Evolutionary conservation across 2,888 invertebrate species (phyloP), one percentile per base, ranked within the genome.

Genomic region (Drosophila yooni): DNA sequence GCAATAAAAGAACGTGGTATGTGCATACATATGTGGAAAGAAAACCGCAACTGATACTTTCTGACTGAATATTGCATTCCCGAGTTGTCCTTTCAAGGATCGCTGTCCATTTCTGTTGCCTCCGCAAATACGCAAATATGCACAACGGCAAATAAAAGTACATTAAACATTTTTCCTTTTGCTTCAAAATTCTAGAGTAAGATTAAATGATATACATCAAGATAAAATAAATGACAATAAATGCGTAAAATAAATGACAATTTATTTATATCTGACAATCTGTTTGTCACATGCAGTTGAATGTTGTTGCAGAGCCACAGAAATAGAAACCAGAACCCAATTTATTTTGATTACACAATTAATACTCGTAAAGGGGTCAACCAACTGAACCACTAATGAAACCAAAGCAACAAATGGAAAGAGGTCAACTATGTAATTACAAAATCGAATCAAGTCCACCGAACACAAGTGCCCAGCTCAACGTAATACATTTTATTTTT

Each of bases 31-130:
- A 43, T 18, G 10, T 25, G 21, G 13, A 18, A 6, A 13, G 18
- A 21, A 34, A 38, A 13, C 21, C 66, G 2, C 46, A 67, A 46
- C 15, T 21, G 68, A 7, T 68, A 38, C 21, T 48, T 10, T 31
- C 13, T 27, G 21, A 43, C 18, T 48, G 51, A 38, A 25, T 43
- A 25, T 40, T 33, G 38, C 18, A 34, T 40, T 51, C 50, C 29
- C 29, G 18, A 2, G n/a, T 27, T 67, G 43, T 34, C 27, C 21
- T 29, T 29, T 10, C 63, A 21, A 38, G 15, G 46, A 36, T 31
- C 27, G 46, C 54, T 66, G 67, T 11, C 43, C 8, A 34, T 21
- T 25, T 21, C 13, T 27, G n/a, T 5, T 29, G 34, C 13, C 33
- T 15, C 21, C 21, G 15, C 31, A 29, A 40, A 31, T 36, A 48